phyloP scores from a whole-genome alignment of 2,888 invertebrate genomes.

The Chouioia cunea region DNA sequence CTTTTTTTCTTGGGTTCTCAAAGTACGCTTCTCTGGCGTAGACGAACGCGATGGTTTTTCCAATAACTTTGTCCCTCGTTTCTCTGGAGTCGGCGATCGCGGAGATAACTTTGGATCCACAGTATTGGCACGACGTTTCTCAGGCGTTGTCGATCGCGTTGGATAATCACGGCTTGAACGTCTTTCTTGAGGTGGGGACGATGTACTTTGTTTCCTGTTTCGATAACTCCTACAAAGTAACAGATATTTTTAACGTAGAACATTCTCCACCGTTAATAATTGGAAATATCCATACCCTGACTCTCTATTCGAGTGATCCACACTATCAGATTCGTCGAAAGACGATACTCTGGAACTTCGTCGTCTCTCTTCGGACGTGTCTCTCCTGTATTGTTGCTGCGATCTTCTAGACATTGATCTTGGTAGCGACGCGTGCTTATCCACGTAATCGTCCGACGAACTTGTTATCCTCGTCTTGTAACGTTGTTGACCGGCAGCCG shows the following conservation, averaged over 20 bases:
- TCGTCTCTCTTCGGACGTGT: neutral
- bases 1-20: slow-evolving; percentile 31
- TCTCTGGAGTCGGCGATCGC: slow-evolving; percentile 13
- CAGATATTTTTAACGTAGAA: too few relatives aligned
- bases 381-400: neutral
- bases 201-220: slow-evolving; percentile 17
- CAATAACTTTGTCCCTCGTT: neutral
- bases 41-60: slow-evolving; percentile 6
- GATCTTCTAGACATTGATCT: slow-evolving; percentile 9
- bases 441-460: slow-evolving; percentile 61
- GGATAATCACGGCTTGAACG: neutral
- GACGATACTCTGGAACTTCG: slow-evolving; percentile 36
- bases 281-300: slow-evolving; percentile 1
- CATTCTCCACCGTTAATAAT: too few relatives aligned
- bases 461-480: slow-evolving; percentile 55
- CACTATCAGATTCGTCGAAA: slow-evolving; percentile 42
- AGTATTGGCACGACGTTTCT: neutral
- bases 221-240: slow-evolving; percentile 10
- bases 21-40: slow-evolving; percentile 20
- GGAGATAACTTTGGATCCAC: neutral
- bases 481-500: neutral
- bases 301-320: neutral
- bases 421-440: slow-evolving; percentile 33
- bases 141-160: slow-evolving; percentile 27
- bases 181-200: slow-evolving; percentile 30